These are phyloP conservation scores for Rhopalosiphum maidis DNA, from an alignment of 1,140 invertebrate species.

Conservation along the genomic window DNA sequence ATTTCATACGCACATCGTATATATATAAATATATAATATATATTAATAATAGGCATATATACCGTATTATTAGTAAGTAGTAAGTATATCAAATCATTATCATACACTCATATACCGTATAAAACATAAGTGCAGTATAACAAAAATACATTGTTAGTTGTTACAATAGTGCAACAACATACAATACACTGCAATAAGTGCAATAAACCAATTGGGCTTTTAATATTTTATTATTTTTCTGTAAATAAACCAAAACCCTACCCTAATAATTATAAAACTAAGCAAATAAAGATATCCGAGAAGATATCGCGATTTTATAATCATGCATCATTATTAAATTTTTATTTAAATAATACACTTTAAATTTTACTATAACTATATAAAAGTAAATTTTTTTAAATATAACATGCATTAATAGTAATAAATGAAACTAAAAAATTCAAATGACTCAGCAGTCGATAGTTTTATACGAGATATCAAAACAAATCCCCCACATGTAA, in stretches of 20 bases:
- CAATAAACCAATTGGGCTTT: not conserved
- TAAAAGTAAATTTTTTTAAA: not conserved
- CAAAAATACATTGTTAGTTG: not conserved
- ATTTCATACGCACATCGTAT: not conserved
- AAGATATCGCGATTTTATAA: not conserved
- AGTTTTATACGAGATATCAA: not conserved
- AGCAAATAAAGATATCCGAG: not conserved
- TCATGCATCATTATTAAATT: not conserved
- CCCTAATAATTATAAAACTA: not conserved
- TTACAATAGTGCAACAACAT: not conserved
- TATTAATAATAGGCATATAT: too few species aligned
- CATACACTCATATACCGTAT: not conserved
- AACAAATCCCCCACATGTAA: not conserved
- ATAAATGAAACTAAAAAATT: not conserved
- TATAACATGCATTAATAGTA: not conserved
- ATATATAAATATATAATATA: not conserved
- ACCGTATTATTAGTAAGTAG: not conserved
- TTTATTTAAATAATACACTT: not conserved
- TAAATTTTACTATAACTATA: not conserved
- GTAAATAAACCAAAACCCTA: not conserved
- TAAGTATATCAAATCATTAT: not conserved
- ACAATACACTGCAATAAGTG: not conserved
- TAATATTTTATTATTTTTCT: not conserved
- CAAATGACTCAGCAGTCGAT: not conserved
- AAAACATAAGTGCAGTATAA: not conserved